Percentiles rank a stretch among this genome's conserved stretches.
phyloP scores from a whole-genome alignment of 2,797 vertebrate genomes.

The Hippoglossus hippoglossus region DNA sequence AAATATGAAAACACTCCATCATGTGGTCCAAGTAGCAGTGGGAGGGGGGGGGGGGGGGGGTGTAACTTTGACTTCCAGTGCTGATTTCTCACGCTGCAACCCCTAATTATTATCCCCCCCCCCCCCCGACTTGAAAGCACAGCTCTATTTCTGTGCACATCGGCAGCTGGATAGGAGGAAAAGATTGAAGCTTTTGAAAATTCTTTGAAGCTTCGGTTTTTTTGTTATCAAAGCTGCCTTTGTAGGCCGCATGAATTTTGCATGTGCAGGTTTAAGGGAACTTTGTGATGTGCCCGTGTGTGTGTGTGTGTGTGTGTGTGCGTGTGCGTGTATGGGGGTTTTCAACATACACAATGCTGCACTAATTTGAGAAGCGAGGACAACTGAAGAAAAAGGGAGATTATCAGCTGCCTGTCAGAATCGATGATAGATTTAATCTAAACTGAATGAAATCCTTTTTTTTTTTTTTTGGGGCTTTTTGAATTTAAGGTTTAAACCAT shows the following conservation, averaged over 20 bases:
- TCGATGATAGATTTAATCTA: neutral
- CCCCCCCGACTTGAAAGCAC: conserved; percentile 44
- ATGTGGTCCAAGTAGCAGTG: conserved; percentile 3
- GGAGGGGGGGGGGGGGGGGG: neutral
- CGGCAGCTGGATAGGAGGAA: conserved; percentile 17
- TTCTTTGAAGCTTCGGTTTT: conserved; percentile 72
- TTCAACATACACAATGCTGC: neutral
- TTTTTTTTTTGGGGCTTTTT: no score
- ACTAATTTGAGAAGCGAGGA: conserved; percentile 27
- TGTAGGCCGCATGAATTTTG: conserved; percentile 75
- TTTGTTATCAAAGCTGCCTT: conserved; percentile 76
- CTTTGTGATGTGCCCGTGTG: conserved; percentile 19
- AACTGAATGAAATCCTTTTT: neutral
- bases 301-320: conserved; percentile 19
- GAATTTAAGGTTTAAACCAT: no score
- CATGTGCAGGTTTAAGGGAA: conserved; percentile 71
- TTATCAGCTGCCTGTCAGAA: neutral
- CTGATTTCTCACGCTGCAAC: conserved; percentile 27
- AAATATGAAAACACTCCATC: conserved; percentile 11
- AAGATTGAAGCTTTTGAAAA: conserved; percentile 59
- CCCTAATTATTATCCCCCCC: conserved; percentile 49
- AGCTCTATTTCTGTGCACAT: conserved; percentile 30
- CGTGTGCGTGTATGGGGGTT: no score
- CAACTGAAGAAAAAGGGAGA: neutral
- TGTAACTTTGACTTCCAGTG: conserved; percentile 38